Conservation (phyloP, 2,113 vertebrate species). For the Pelodiscus sinensis region DNA sequence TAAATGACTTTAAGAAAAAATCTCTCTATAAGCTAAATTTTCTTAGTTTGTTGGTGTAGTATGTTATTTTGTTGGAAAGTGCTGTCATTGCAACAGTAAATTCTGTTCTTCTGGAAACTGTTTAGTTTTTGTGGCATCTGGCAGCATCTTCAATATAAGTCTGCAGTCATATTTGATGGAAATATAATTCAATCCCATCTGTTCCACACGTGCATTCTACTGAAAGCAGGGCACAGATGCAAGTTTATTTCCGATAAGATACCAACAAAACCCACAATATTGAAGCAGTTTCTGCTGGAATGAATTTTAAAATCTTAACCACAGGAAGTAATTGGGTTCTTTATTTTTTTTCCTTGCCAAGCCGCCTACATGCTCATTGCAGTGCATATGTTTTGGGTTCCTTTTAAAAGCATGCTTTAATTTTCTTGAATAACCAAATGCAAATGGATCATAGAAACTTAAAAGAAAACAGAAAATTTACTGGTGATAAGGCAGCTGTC, state of each 20-base stretch:
- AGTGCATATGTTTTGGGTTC: constrained; percentile 21
- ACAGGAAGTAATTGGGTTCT: constrained; percentile 67
- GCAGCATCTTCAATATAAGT: constrained; percentile 66
- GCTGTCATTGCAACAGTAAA: constrained; percentile 67
- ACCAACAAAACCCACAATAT: constrained; percentile 55
- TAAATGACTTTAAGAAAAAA: background rate
- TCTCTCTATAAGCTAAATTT: background rate
- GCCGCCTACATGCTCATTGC: constrained; percentile 34
- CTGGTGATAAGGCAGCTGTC: constrained; percentile 8
- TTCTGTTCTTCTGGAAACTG: constrained; percentile 64
- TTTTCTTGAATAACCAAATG: constrained; percentile 37
- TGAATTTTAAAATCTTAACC: constrained; percentile 67
- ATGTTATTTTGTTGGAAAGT: constrained; percentile 68
- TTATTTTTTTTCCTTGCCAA: background rate
- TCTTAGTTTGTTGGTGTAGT: constrained; percentile 55
- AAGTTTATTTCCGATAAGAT: constrained; percentile 60
- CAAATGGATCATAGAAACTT: constrained; percentile 30
- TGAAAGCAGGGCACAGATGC: constrained; percentile 54
- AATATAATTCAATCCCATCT: constrained; percentile 73
- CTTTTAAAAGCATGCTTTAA: constrained; percentile 17
- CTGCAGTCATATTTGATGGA: constrained; percentile 71
- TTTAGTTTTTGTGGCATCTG: constrained; percentile 75
- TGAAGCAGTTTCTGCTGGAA: constrained; percentile 61
- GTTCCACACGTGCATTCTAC: constrained; percentile 64
- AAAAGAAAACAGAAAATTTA: constrained; percentile 23